Percentiles rank a stretch among this genome's conserved stretches.
phyloP scores from a whole-genome alignment of 2,113 vertebrate species.

The Pagrus major region DNA sequence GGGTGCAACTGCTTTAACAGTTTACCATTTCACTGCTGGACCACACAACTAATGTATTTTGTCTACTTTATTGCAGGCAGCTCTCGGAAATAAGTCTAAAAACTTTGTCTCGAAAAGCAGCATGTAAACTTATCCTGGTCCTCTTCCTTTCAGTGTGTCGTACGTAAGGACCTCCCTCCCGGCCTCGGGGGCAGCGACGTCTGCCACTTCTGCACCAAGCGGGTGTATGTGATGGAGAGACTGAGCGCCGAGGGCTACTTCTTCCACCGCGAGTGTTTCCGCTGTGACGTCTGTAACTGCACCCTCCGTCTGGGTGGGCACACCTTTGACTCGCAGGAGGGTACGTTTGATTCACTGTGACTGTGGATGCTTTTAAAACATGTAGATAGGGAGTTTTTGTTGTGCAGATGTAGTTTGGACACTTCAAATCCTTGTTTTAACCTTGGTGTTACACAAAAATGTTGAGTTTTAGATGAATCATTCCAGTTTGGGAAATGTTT shows the following conservation, averaged over 20 bases:
- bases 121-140: not conserved
- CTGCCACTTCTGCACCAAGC: slow-evolving; percentile 94
- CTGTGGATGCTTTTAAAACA: not conserved
- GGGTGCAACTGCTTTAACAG: not conserved
- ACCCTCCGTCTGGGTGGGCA: slow-evolving; percentile 91
- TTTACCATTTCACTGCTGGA: not conserved
- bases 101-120: fast-evolving
- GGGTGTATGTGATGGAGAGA: slow-evolving; percentile 96
- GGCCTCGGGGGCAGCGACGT: slow-evolving; percentile 90
- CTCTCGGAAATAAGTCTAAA: not conserved
- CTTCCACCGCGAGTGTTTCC: slow-evolving; percentile 97
- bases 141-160: slow-evolving; percentile 81
- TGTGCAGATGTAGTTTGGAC: not conserved
- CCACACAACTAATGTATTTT: not conserved
- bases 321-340: slow-evolving; percentile 86
- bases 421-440: not conserved
- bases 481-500: not conserved
- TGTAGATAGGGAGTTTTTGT: not conserved
- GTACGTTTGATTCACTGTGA: slow-evolving; percentile 48
- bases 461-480: not conserved
- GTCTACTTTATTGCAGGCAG: not conserved
- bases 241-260: slow-evolving; percentile 94
- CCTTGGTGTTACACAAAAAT: not conserved
- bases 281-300: slow-evolving; percentile 89
- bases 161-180: slow-evolving; percentile 84